These are phyloP conservation scores for Pungitius pungitius DNA, from an alignment of 2,113 vertebrate genomes.

Conservation along the genomic window DNA sequence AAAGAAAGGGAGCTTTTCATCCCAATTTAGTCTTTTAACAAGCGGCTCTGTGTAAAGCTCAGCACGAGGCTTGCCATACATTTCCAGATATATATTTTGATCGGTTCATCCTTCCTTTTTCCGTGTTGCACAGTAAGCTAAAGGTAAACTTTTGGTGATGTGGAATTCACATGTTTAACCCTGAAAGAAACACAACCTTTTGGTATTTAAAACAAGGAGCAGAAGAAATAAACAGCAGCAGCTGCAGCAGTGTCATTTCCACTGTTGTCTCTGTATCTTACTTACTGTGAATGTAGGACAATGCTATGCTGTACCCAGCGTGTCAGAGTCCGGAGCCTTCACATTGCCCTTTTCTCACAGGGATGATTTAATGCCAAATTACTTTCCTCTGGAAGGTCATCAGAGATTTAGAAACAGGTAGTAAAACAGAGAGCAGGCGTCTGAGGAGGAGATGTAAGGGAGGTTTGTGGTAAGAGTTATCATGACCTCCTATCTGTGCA, in stretches of 20 bases:
- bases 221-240: constrained; percentile 56
- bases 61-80: neutral
- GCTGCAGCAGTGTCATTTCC: constrained; percentile 35
- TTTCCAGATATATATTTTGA: constrained; percentile 31
- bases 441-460: constrained; percentile 6
- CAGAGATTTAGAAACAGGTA: constrained; percentile 17
- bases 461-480: constrained; percentile 9
- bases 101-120: constrained; percentile 22
- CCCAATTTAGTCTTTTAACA: constrained; percentile 19
- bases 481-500: neutral
- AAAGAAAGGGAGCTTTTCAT: constrained; percentile 39
- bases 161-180: constrained; percentile 49
- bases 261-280: constrained; percentile 44
- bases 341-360: constrained; percentile 34
- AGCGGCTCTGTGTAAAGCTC: neutral
- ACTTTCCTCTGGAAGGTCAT: constrained; percentile 35
- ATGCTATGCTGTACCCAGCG: constrained; percentile 5
- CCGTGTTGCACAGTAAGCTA: neutral
- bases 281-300: constrained; percentile 21
- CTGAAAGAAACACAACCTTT: constrained; percentile 26
- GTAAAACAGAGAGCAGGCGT: neutral
- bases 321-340: constrained; percentile 36
- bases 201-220: constrained; percentile 40
- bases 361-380: constrained; percentile 49
- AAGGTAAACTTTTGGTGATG: constrained; percentile 43